A percentile compares a stretch with the other conserved stretches of the same genome.
These are phyloP conservation scores for Mellilla xanthometata DNA, from an alignment of 2,888 invertebrate species.

Conservation along the genomic window DNA sequence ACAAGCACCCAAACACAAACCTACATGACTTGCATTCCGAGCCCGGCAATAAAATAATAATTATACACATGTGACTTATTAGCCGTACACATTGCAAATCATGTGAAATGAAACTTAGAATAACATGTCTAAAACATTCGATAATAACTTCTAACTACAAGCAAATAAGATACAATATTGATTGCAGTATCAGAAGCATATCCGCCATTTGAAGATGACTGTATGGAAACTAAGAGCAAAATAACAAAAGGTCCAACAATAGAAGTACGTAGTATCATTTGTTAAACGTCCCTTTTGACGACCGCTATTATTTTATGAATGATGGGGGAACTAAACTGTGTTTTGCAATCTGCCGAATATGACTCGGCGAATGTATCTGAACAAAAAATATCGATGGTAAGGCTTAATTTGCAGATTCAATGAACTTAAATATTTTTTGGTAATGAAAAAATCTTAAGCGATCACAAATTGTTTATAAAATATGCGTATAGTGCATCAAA, in stretches of 20 bases:
- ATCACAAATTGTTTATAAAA: too few species aligned
- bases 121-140: conserved; percentile 2
- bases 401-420: too few species aligned
- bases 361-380: conserved; percentile 27
- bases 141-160: conserved; percentile 13
- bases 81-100: conserved; percentile 64
- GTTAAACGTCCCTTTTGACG: conserved; percentile 80
- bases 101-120: conserved; percentile 53
- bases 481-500: too few species aligned
- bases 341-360: conserved; percentile 50
- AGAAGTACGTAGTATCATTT: conserved; percentile 78
- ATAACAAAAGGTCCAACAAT: conserved; percentile 78
- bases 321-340: conserved; percentile 61
- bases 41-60: conserved; percentile 78
- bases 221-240: conserved; percentile 58
- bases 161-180: conserved; percentile 30
- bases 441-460: too few species aligned
- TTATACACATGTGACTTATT: conserved; percentile 81
- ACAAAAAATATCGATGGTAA: too few species aligned
- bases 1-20: conserved; percentile 59
- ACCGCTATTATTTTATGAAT: conserved; percentile 79
- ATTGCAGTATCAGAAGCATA: conserved; percentile 15
- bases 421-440: too few species aligned
- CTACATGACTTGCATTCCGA: conserved; percentile 72
- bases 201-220: conserved; percentile 42